phyloP scores from a whole-genome alignment of 2,888 invertebrate genomes.

The Cephus runcator region DNA sequence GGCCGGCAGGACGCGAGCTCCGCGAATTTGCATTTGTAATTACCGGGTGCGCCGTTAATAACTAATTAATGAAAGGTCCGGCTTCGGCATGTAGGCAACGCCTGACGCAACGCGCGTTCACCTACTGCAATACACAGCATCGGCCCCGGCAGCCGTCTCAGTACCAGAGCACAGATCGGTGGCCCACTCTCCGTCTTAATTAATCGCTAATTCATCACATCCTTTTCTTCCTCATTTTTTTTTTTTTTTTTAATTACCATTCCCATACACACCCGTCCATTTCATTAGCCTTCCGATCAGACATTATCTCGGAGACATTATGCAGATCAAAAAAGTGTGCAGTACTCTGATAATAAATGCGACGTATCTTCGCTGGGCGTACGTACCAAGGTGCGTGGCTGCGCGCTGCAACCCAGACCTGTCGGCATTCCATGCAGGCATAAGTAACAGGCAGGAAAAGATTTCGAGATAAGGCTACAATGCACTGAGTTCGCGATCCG shows the following conservation, averaged over 20 bases:
- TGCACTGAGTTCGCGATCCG: neutral
- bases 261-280: neutral
- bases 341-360: neutral
- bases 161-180: slow-evolving; percentile 10
- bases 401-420: neutral
- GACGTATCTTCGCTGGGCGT: neutral
- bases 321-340: neutral
- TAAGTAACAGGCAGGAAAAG: neutral
- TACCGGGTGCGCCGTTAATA: slow-evolving; percentile 47
- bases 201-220: slow-evolving; percentile 50
- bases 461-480: neutral
- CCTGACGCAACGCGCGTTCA: neutral
- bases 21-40: slow-evolving; percentile 30
- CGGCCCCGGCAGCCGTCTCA: neutral
- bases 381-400: neutral
- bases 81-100: slow-evolving; percentile 17
- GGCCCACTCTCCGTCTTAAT: slow-evolving; percentile 36
- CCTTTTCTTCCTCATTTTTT: slow-evolving; percentile 3
- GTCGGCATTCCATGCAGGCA: neutral
- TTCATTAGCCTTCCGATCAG: neutral
- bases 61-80: slow-evolving; percentile 54
- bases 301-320: neutral
- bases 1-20: slow-evolving; percentile 16
- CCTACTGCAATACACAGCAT: neutral
- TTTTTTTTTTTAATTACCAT: neutral